These are phyloP conservation scores for Diorhabda sublineata DNA, from an alignment of 1,140 invertebrate species.

Conservation along the genomic window DNA sequence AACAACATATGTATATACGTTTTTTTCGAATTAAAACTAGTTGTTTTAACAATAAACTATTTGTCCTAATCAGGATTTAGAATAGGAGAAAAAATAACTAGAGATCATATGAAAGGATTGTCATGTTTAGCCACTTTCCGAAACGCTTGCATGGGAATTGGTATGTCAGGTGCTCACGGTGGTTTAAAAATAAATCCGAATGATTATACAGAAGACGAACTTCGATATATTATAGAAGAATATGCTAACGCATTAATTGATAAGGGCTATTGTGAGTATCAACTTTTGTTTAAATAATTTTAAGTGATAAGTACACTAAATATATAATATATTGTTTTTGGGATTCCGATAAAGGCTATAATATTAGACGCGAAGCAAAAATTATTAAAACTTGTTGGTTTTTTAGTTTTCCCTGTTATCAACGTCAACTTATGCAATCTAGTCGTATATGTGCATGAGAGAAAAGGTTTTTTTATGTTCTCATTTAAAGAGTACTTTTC, in stretches of 20 bases:
- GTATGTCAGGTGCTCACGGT: slow-evolving; percentile 78
- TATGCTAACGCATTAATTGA: slow-evolving; percentile 80
- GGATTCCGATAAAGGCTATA: neutral
- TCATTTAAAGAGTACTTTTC: too few species aligned
- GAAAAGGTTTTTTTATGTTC: too few species aligned
- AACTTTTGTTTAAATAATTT: neutral
- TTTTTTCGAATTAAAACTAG: too few species aligned
- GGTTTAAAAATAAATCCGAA: slow-evolving; percentile 82
- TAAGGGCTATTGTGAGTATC: slow-evolving; percentile 49
- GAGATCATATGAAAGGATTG: slow-evolving; percentile 78
- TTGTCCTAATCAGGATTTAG: slow-evolving; percentile 62
- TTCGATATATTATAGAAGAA: slow-evolving; percentile 80
- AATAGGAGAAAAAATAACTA: slow-evolving; percentile 65
- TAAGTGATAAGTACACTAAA: slow-evolving; percentile 3
- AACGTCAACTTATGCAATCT: too few species aligned
- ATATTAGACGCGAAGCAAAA: too few species aligned
- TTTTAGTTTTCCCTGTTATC: too few species aligned
- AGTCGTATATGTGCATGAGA: too few species aligned
- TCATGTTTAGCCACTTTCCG: slow-evolving; percentile 84
- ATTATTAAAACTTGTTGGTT: too few species aligned
- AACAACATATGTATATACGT: too few species aligned
- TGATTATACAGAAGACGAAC: slow-evolving; percentile 68
- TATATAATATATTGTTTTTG: neutral
- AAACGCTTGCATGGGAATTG: slow-evolving; percentile 76
- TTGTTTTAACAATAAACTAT: too few species aligned